Base-by-base conservation (phyloP, 2,888 invertebrate species). In the Protula sp. region DNA sequence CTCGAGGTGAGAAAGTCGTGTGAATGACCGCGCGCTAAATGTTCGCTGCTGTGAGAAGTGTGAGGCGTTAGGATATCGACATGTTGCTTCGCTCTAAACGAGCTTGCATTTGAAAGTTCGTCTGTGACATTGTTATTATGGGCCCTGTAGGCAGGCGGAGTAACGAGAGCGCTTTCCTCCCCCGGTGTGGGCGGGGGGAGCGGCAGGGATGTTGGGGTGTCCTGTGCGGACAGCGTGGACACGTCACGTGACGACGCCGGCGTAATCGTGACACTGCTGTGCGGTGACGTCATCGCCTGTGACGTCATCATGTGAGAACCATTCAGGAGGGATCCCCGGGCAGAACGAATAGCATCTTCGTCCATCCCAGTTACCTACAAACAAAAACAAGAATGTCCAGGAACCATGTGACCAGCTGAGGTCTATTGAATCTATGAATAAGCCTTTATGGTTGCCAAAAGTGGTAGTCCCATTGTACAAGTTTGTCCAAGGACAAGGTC, bases 201-300 rank as follows among this genome's bases (percentile, higher is more conserved):
- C 2, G 79, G 75, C 5, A 78, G 65, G 19, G 75, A 72, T 4
- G 69, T 65, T 1, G 74, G 74, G 0, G 74, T 65, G 60, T 31
- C 61, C 58, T n/a, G 54, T 47, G 19, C 60, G 58, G 51, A 54
- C 29, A 22, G 9, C 9, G 9, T 19, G 9, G 38, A 38, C 38
- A 38, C 19, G 54, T 66, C 66, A 5, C 50, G 56, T 4, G 66
- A 65, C 1, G 62, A 65, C 1, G 60, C 54, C 1, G 65, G 62
- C n/a, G 75, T 74, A 58, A 72, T 67, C 9, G 74, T 72, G 31
- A 72, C 62, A 9, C 72, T 72, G 61, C 73, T 73, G 4, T 63
- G 59, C 3, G 65, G 63, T 5, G 65, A 65, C 47, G 55, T 47
- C 29, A 51, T 55, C 5, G 19, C 19, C 19, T 56, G 57, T 14